Evolutionary conservation across 1,140 invertebrate genomes (phyloP), one percentile per base, ranked within the genome.

Genomic region (Nixonia krombeini): DNA sequence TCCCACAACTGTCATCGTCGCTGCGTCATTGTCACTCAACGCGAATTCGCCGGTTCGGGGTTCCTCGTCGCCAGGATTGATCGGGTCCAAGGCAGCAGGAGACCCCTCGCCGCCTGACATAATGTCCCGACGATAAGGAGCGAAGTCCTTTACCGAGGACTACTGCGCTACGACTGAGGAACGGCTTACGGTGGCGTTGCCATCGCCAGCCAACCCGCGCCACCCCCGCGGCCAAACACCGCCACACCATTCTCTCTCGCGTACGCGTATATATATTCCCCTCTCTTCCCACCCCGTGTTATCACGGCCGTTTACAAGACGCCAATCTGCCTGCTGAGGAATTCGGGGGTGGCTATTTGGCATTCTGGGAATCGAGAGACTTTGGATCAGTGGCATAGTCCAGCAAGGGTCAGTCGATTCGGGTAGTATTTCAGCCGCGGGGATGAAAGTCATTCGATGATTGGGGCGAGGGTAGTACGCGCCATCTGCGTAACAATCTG

Each of bases 101-200:
- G 75, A 82, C 84, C 82, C 83, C 83, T 83, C 81, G 80, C 83
- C 83, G 82, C 83, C 84, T 79, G 78, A 73, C 84, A 84, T 85
- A 42, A 55, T 81, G 72, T 70, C 73, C 73, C 71, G 62, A 73
- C 61, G 58, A 59, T 42, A 67, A 81, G 73, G 74, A 78, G 70
- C 51, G 70, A 47, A 42, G 66, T 79, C 80, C 79, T 78, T 80
- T 67, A 74, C 71, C 73, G 74, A 76, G 75, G 72, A 82, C 74
- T 61, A 65, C 69, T 81, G 74, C 75, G 72, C 80, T 78, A 70
- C 40, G 68, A 79, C 79, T 78, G 70, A 74, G 56, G 63, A 26
- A 21, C 25, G 33, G 37, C 52, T 57, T 50, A 59, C 55, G 70
- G 68, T 73, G 74, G 74, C 76, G 76, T 73, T 72, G 66, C 47